Evolutionary conservation across 2,113 vertebrate genomes (phyloP).

Genomic region (Xerus inauris): DNA sequence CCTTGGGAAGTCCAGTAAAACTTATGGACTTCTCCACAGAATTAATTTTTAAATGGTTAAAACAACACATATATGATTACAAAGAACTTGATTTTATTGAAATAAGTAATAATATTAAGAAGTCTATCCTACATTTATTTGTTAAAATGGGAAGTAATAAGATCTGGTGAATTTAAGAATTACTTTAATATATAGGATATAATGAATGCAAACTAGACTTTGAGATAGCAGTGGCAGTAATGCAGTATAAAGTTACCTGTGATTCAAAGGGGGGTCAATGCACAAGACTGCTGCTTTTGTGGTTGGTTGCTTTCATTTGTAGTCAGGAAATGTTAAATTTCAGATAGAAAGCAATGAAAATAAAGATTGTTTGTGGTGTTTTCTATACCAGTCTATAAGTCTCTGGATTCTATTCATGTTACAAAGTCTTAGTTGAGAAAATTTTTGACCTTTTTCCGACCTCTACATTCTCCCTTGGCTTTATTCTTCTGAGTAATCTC

Average conservation of each 20-base stretch:
- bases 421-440: not conserved
- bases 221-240: not conserved
- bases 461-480: not conserved
- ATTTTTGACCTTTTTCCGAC: not conserved
- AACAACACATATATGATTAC: not conserved
- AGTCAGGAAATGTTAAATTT: constrained; percentile 18
- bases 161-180: not conserved
- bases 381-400: not conserved
- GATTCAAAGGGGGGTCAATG: not conserved
- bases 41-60: constrained; percentile 38
- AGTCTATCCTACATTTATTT: not conserved
- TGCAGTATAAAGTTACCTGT: not conserved
- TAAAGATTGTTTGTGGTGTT: not conserved
- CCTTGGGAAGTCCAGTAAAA: not conserved
- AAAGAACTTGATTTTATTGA: not conserved
- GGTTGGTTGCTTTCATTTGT: not conserved
- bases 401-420: not conserved
- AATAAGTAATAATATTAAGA: constrained; percentile 9
- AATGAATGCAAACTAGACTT: not conserved
- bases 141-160: not conserved
- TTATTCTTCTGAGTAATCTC: not conserved
- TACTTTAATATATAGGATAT: not conserved
- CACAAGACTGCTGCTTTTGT: not conserved
- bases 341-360: not conserved
- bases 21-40: not conserved